Evolutionary conservation across 2,113 vertebrate genomes (phyloP), one percentile per base, ranked within the genome.

Genomic region (Oceanites oceanicus): DNA sequence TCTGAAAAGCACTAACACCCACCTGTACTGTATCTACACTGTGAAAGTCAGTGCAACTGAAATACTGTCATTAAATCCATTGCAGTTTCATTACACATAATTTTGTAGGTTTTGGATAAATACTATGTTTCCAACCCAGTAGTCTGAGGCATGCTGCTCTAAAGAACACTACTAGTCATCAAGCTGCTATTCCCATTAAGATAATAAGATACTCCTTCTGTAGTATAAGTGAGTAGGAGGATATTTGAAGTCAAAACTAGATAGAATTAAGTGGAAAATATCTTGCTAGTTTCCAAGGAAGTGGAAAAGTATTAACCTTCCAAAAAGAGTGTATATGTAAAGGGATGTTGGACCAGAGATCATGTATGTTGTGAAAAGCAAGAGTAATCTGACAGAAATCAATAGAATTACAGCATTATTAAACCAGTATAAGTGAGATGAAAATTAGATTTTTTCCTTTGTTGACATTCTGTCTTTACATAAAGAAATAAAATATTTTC

Each of bases 11-110:
- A 12, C n/a, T 76, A 67, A 94, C 75, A 18, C 86, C 90, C 44
- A 81, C 90, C 56, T 70, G 26, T 66, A 42, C 55, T 49, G 4
- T 47, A 70, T 55, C 92, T 92, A 66, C 58, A 29, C 73, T 59
- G 52, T 52, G 36, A 63, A 86, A 95, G 72, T 66, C 85, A 93
- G 21, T 59, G 49, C 19, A 81, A 40, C 56, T 94, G 85, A 80
- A 93, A 90, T 83, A 80, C 75, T 96, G 59, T 74, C 59, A 80
- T 77, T 94, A 86, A 92, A 96, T 73, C 59, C 59, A 67, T 26
- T 94, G 38, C 55, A 80, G 47, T 88, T 95, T 82, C 79, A 71
- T 71, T 86, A 44, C n/a, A 78, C 36, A n/a, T 58, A 50, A 38
- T 75, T 91, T 58, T 80, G 55, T 86, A 68, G 23, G 16, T 9